These are phyloP conservation scores for Wasmannia auropunctata DNA, from an alignment of 1,140 invertebrate genomes.

Conservation along the genomic window DNA sequence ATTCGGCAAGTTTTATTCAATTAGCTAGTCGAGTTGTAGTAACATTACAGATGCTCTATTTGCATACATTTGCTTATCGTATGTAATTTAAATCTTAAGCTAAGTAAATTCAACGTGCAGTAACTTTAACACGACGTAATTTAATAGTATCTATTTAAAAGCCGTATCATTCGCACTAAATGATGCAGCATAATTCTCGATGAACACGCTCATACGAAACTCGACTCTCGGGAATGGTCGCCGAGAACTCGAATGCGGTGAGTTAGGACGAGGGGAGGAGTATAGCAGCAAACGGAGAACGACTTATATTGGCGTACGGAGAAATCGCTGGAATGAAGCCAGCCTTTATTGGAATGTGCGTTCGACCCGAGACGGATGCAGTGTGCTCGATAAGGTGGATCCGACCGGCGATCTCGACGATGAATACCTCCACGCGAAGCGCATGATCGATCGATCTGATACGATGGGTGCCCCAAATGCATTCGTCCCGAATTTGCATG, in stretches of 20 bases:
- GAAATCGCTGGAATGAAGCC: constrained; percentile 54
- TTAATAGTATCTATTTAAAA: not conserved
- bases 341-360: constrained; percentile 47
- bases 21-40: constrained; percentile 4
- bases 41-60: not conserved
- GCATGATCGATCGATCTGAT: constrained; percentile 25
- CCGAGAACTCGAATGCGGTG: not conserved
- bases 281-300: not conserved
- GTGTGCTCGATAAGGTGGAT: constrained; percentile 30
- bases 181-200: not conserved
- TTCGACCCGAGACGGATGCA: constrained; percentile 43
- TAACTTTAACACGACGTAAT: not conserved
- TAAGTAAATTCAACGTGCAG: not conserved
- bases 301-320: constrained; percentile 36
- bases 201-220: not conserved
- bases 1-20: constrained; percentile 18
- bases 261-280: not conserved
- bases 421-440: constrained; percentile 24
- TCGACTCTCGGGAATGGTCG: not conserved
- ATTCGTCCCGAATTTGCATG: constrained; percentile 36
- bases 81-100: constrained; percentile 5
- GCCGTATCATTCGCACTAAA: not conserved
- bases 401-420: constrained; percentile 4
- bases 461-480: not conserved
- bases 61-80: too few relatives aligned